Evolutionary conservation across 2,113 vertebrate species (phyloP), one percentile per base, ranked within the genome.

Genomic region (Clarias macrocephalus): DNA sequence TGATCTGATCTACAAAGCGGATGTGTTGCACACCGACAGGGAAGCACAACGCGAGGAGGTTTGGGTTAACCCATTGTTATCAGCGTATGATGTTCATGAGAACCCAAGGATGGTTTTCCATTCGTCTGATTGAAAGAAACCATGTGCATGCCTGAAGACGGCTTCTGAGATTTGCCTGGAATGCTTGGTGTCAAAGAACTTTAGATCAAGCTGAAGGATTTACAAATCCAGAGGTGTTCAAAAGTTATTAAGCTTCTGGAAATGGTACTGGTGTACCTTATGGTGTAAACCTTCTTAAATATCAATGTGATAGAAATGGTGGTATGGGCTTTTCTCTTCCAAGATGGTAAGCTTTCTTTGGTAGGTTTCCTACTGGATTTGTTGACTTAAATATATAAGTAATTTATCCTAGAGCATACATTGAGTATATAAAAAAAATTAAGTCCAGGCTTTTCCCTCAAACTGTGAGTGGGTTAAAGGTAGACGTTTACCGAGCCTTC

Each of bases 401-500:
- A 11, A 37, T 48, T 73, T 73, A 37, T 73, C 42, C 70, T 48
- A 73, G 70, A 70, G 77, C 80, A 57, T 30, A 59, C 54, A 28
- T 42, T 25, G 28, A 83, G 65, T 10, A n/a, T 57, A 57, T 37
- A 48, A 48, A 86, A 68, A 65, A 85, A 21, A 37, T 76, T 60
- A 56, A 63, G 52, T 86, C 56, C 19, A 70, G 63, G 13, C 30
- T 30, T 60, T 80, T 80, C 83, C n/a, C 7, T 73, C 62, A 25
- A 15, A 10, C 60, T 33, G 28, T 18, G 60, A 87, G n/a, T 76
- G 25, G 4, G 33, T 86, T 83, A 65, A 86, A 85, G 42, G 63
- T 88, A 83, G 84, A 37, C 37, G 66, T 85, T 88, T 80, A 56
- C 73, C 2, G 76, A 86, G 56, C 62, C 88, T 87, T 28, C 84